phyloP scores from a whole-genome alignment of 2,888 invertebrate genomes.

The Kryphioiulus occultus region DNA sequence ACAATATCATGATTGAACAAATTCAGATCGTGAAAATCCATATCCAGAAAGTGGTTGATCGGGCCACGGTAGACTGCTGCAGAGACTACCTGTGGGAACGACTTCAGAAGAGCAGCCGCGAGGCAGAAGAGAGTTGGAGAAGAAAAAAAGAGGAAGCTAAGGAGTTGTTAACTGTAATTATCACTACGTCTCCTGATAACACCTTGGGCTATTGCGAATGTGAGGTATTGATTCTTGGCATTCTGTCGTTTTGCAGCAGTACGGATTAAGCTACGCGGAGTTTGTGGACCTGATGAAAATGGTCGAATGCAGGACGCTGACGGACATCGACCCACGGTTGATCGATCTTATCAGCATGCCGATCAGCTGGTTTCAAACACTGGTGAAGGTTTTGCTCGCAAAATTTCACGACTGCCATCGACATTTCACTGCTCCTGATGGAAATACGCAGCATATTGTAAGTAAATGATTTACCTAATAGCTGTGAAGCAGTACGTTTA shows the following conservation, averaged over 20 bases:
- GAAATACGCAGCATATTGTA: constrained; percentile 70
- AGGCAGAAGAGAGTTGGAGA: constrained; percentile 55
- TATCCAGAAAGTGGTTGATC: constrained; percentile 70
- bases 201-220: neutral
- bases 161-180: constrained; percentile 55
- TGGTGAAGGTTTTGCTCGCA: constrained; percentile 69
- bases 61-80: constrained; percentile 73
- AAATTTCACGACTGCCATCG: constrained; percentile 70
- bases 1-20: constrained; percentile 63
- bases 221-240: neutral
- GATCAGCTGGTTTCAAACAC: constrained; percentile 71
- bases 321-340: constrained; percentile 69
- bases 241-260: constrained; percentile 52
- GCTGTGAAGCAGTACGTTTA: neutral
- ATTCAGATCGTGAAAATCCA: constrained; percentile 67
- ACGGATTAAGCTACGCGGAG: constrained; percentile 68
- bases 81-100: constrained; percentile 76
- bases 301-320: constrained; percentile 69
- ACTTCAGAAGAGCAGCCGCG: constrained; percentile 64
- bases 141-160: constrained; percentile 58
- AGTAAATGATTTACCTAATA: constrained; percentile 51
- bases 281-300: constrained; percentile 71
- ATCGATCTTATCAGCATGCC: constrained; percentile 70
- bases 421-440: constrained; percentile 69
- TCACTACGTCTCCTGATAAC: neutral